These are phyloP conservation scores for Hyla sarda DNA, from an alignment of 2,113 vertebrate genomes.

Conservation along the genomic window DNA sequence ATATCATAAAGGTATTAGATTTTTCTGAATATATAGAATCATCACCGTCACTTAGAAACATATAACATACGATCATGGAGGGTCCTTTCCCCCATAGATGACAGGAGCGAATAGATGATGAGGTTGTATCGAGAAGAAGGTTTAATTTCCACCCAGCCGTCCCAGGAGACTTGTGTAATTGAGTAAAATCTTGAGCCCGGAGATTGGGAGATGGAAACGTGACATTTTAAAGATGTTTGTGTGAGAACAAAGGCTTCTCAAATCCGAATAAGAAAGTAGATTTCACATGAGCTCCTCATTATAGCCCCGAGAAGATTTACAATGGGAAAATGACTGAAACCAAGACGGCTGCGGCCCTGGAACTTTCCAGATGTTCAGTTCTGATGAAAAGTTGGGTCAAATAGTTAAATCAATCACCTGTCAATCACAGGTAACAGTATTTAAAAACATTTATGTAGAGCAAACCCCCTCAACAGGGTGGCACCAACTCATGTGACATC, in stretches of 20 bases:
- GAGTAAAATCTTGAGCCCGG: slow-evolving; percentile 52
- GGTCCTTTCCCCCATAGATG: neutral
- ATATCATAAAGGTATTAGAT: neutral
- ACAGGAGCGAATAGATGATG: neutral
- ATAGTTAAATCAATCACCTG: neutral
- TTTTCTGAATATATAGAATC: neutral
- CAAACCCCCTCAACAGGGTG: too few species aligned
- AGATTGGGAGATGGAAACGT: slow-evolving; percentile 29
- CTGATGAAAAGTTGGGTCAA: neutral
- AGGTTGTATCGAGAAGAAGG: slow-evolving; percentile 26
- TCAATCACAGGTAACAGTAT: neutral
- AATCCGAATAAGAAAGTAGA: slow-evolving; percentile 8
- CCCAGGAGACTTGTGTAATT: slow-evolving; percentile 27
- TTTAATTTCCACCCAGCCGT: slow-evolving; percentile 2
- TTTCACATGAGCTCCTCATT: slow-evolving; percentile 35
- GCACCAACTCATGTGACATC: too few species aligned
- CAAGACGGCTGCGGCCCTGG: neutral
- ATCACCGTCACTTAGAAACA: neutral
- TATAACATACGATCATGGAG: neutral
- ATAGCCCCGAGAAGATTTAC: slow-evolving; percentile 21
- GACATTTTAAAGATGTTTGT: slow-evolving; percentile 26
- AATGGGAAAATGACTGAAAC: neutral
- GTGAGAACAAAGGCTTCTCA: slow-evolving; percentile 23
- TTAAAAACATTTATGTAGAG: too few species aligned
- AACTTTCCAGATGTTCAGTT: neutral